Conservation (phyloP, 2,797 vertebrate genomes). For the Ctenopoma kingsleyae region DNA sequence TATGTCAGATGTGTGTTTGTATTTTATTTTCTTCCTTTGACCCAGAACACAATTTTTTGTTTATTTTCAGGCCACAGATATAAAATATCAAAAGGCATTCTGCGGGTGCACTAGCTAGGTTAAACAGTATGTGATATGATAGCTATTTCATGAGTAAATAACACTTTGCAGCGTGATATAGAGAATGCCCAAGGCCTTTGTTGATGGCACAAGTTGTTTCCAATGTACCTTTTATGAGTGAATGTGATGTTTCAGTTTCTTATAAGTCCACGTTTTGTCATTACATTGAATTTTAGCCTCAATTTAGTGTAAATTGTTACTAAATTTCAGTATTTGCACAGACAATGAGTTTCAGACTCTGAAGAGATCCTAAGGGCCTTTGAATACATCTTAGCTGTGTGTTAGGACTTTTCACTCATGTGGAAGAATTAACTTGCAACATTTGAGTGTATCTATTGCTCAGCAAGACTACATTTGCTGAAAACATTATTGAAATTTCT, state of each 20-base stretch:
- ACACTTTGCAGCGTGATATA: slow-evolving; percentile 13
- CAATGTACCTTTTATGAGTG: slow-evolving; percentile 63
- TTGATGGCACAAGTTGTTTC: slow-evolving; percentile 61
- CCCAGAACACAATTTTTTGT: neutral
- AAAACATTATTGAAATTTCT: no score
- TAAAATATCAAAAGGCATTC: slow-evolving; percentile 50
- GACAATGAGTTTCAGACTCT: neutral
- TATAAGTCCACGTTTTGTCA: neutral
- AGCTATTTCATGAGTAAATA: slow-evolving; percentile 56
- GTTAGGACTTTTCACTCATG: no score
- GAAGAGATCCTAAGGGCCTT: neutral
- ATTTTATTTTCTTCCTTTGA: no score
- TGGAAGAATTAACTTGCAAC: no score
- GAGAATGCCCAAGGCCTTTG: slow-evolving; percentile 44
- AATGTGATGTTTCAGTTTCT: slow-evolving; percentile 24
- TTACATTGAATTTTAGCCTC: neutral
- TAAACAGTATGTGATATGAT: slow-evolving; percentile 43
- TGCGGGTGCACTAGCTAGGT: neutral
- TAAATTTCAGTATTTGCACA: neutral
- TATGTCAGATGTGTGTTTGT: no score
- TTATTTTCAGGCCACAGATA: slow-evolving; percentile 37
- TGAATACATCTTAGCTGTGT: no score
- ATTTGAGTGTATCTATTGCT: no score
- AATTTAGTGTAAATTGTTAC: neutral
- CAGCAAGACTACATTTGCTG: no score